Evolutionary conservation across 2,113 vertebrate genomes (phyloP), one percentile per base, ranked within the genome.

Genomic region (Craseonycteris thonglongyai): DNA sequence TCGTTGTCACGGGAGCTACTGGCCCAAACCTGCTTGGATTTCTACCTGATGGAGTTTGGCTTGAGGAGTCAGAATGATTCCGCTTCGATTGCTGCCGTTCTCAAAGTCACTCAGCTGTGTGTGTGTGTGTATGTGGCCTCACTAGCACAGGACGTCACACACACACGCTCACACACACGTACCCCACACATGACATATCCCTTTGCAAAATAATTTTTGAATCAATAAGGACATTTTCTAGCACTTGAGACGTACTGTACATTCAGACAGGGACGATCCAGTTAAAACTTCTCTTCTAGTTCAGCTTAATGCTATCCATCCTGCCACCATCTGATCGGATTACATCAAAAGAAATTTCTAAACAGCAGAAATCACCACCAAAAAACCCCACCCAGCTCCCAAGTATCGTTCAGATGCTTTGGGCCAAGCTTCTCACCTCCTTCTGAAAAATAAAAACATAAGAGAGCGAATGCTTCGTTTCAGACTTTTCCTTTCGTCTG

Each of bases 401-500:
- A 97, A 98, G 98, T 96, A 97, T 98, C 97, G 98, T 97, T 93
- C 4, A 0, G 93, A 96, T 95, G 90, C 97, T 91, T 97, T 87
- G 78, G 75, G 94, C 97, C 97, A 97, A 98, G 96, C 80, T 96
- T 97, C 97, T 96, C 93, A 96, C 96, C 96, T 97, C 95, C 97
- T 96, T 95, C 96, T 91, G 94, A 76, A 97, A 97, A 94, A 97
- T n/a, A n/a, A n/a, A n/a, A n/a, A n/a, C n/a, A n/a, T n/a, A n/a
- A n/a, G n/a, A 98, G 96, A 97, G 88, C 93, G 96, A 97, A 95
- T 86, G 80, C 96, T 98, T 95, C 93, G 97, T 95, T 98, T 33
- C 94, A 96, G 95, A 96, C 97, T 98, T 98, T 98, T 97, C 95
- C 93, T 93, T 97, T 98, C 91, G 97, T 97, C 97, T 95, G 89